Evolutionary conservation across 1,140 invertebrate species (phyloP).

Genomic region (Drosophila miranda): DNA sequence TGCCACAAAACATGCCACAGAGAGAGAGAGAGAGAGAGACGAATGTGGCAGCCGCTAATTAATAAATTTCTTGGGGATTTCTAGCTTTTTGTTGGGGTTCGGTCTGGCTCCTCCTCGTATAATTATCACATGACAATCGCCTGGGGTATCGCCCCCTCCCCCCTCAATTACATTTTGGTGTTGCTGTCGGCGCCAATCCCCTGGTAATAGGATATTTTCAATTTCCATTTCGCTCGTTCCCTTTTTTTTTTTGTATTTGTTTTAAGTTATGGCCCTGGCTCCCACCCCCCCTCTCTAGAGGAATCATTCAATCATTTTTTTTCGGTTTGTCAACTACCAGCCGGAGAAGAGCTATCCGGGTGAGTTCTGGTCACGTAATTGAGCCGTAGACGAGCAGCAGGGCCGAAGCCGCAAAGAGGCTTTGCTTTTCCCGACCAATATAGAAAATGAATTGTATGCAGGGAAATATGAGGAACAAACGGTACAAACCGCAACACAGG

Average conservation of each 20-base stretch:
- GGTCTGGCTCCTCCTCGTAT: conserved; percentile 17
- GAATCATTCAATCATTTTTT: conserved; percentile 32
- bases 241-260: conserved; percentile 59
- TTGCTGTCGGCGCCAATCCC: conserved; percentile 60
- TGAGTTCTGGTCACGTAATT: conserved; percentile 54
- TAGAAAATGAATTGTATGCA: conserved; percentile 64
- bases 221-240: conserved; percentile 57
- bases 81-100: conserved; percentile 34
- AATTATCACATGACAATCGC: conserved; percentile 56
- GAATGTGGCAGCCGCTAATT: conserved; percentile 33
- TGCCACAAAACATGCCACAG: conserved; percentile 21
- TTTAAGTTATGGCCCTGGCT: conserved; percentile 57
- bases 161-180: conserved; percentile 47
- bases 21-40: no score
- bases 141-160: conserved; percentile 15
- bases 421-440: conserved; percentile 41
- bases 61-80: conserved; percentile 60
- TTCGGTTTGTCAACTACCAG: neutral
- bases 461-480: conserved; percentile 79
- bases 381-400: conserved; percentile 38
- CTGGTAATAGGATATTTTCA: conserved; percentile 70
- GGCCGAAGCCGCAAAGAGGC: conserved; percentile 9
- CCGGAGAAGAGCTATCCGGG: conserved; percentile 17
- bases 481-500: conserved; percentile 70
- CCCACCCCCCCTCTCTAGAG: conserved; percentile 21